Base-by-base conservation (phyloP, 2,113 vertebrate species). In the Onychorhynchus coronatus region DNA sequence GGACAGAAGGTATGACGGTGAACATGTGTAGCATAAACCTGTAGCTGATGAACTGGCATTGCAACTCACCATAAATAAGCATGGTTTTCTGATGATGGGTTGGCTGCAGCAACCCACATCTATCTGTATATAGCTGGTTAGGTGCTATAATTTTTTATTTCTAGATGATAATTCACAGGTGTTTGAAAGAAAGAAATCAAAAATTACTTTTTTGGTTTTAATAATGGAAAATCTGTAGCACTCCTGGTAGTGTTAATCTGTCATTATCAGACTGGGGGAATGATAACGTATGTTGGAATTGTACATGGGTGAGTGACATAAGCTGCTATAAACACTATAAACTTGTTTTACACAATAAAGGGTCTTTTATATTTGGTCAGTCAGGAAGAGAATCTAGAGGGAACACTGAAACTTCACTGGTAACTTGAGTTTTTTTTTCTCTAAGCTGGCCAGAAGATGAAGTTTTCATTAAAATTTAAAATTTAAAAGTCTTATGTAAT, bases 61-160 rank as follows among this genome's bases (percentile, higher is more conserved):
- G 72, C 70, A 27, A 8, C 16, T 42, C 82, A 53, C 63, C 41
- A 5, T 63, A 41, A 96, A 31, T 74, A 77, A 73, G 42, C 39
- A 65, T 62, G 55, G 61, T 66, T 62, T 71, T 81, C 65, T 77
- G 37, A 42, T 44, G 35, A 93, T 88, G 79, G 65, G 80, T 28
- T 68, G 59, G 41, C 74, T 92, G 75, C 82, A 91, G n/a, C 46
- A 61, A 27, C 85, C 55, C 47, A 0, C 25, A 2, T 2, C 7
- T 89, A 20, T 49, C 44, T 52, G 23, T 67, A 9, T 20, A 42
- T 50, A 91, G 74, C 67, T 92, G 79, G 46, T 85, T 82, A 88
- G 49, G 58, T 85, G 71, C 87, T 88, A 14, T 75, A 82, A 61
- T 44, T 91, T 42, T 27, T 85, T 96, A 56, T 92, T 96, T 91